Evolutionary conservation across 1,140 invertebrate genomes (phyloP).

Genomic region (Penaeus japonicus): DNA sequence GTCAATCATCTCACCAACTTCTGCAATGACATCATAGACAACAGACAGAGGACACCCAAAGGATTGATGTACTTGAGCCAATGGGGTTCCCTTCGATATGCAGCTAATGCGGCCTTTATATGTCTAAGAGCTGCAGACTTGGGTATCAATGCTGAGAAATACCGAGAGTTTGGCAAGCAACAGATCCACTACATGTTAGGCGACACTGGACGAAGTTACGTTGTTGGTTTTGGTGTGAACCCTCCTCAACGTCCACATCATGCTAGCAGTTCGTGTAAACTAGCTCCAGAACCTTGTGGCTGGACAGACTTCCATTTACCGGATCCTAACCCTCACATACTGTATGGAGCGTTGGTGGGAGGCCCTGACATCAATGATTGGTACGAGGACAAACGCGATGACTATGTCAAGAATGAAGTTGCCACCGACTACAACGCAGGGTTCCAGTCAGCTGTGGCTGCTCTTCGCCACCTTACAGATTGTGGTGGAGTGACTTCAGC

Average conservation of each 20-base stretch:
- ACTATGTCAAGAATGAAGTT: constrained; percentile 65
- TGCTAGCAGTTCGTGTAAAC: constrained; percentile 62
- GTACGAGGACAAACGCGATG: constrained; percentile 62
- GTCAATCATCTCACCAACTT: constrained; percentile 1
- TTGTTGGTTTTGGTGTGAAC: constrained; percentile 72
- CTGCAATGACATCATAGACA: constrained; percentile 35
- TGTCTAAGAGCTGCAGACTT: constrained; percentile 64
- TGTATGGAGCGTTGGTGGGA: constrained; percentile 65
- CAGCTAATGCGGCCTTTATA: neutral
- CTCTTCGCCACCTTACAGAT: no score
- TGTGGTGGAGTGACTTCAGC: no score
- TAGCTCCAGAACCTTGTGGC: constrained; percentile 58
- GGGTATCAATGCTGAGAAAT: constrained; percentile 61
- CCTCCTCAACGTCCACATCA: constrained; percentile 64
- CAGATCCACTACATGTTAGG: constrained; percentile 74
- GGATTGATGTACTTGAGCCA: neutral
- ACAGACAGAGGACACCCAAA: neutral
- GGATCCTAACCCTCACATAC: constrained; percentile 61
- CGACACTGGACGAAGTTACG: constrained; percentile 70
- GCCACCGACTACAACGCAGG: constrained; percentile 66
- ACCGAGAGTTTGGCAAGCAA: constrained; percentile 68
- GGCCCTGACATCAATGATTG: constrained; percentile 63
- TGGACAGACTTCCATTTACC: constrained; percentile 56
- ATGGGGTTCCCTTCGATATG: constrained; percentile 13
- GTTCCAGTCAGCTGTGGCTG: no score